Conservation (phyloP, 1,140 invertebrate species). For the Ceratina calcarata region DNA sequence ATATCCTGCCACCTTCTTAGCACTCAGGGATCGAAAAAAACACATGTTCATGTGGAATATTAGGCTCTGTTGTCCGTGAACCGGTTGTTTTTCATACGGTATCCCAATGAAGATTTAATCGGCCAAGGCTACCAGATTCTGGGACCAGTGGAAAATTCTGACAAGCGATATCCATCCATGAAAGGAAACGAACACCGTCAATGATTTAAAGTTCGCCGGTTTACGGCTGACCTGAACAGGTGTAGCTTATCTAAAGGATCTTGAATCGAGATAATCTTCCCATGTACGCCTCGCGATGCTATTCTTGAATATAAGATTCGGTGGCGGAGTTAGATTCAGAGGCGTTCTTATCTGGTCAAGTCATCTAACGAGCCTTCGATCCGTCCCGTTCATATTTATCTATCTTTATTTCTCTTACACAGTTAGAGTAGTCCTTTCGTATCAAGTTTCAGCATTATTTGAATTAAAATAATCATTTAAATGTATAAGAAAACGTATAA, state of each 20-base stretch:
- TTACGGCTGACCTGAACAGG: conserved; percentile 46
- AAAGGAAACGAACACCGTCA: conserved; percentile 37
- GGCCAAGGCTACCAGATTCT: conserved; percentile 24
- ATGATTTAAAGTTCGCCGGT: conserved; percentile 45
- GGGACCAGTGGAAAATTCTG: background rate
- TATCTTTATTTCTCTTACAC: conserved; percentile 8
- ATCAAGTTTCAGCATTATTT: no score
- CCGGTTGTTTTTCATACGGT: conserved; percentile 29
- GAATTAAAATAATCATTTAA: no score
- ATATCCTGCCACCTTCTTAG: background rate
- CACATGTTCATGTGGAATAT: conserved; percentile 41
- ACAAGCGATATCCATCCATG: background rate
- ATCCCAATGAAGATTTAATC: conserved; percentile 47
- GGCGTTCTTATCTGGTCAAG: conserved; percentile 40
- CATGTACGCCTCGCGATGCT: conserved; percentile 26
- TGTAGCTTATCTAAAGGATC: conserved; percentile 62
- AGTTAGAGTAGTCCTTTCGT: background rate
- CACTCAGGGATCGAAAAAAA: background rate
- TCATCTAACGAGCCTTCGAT: conserved; percentile 33
- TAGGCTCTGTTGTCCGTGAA: background rate
- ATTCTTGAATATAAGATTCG: conserved; percentile 53
- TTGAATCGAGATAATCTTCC: conserved; percentile 40
- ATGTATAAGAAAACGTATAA: no score
- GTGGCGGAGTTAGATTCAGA: conserved; percentile 61
- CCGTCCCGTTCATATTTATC: conserved; percentile 23